phyloP scores from a whole-genome alignment of 1,140 invertebrate species.

The Lepeophtheirus salmonis region DNA sequence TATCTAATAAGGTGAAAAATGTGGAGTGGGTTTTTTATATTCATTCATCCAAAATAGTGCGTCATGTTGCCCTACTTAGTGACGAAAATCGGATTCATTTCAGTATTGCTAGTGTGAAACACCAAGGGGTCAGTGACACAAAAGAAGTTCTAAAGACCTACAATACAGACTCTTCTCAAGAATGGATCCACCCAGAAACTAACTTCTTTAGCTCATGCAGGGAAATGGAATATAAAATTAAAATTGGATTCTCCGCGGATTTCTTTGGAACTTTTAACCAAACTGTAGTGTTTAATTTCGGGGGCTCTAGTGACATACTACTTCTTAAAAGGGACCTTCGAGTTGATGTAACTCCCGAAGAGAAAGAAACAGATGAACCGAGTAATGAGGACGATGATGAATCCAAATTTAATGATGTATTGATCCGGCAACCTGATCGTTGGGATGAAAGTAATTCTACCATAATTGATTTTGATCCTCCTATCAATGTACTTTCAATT shows the following conservation, averaged over 20 bases:
- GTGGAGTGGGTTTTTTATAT: constrained; percentile 16
- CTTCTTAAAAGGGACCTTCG: constrained; percentile 45
- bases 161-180: constrained; percentile 28
- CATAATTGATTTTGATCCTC: constrained; percentile 39
- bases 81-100: constrained; percentile 53
- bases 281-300: constrained; percentile 56
- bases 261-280: constrained; percentile 63
- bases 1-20: not conserved
- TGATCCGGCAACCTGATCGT: constrained; percentile 22
- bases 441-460: constrained; percentile 39
- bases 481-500: constrained; percentile 27
- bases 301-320: constrained; percentile 38
- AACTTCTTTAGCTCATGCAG: constrained; percentile 23
- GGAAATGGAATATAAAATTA: constrained; percentile 37
- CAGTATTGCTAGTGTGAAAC: constrained; percentile 34
- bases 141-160: constrained; percentile 26
- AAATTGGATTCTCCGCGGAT: constrained; percentile 46
- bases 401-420: not conserved
- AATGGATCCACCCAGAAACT: constrained; percentile 28
- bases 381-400: constrained; percentile 7
- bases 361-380: constrained; percentile 41
- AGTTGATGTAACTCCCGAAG: constrained; percentile 50
- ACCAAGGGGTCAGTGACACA: constrained; percentile 26
- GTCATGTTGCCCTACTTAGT: constrained; percentile 45
- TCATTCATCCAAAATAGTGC: constrained; percentile 26